Evolutionary conservation across 2,797 vertebrate genomes (phyloP).

Genomic region (Parauchenoglanis punctatus): DNA sequence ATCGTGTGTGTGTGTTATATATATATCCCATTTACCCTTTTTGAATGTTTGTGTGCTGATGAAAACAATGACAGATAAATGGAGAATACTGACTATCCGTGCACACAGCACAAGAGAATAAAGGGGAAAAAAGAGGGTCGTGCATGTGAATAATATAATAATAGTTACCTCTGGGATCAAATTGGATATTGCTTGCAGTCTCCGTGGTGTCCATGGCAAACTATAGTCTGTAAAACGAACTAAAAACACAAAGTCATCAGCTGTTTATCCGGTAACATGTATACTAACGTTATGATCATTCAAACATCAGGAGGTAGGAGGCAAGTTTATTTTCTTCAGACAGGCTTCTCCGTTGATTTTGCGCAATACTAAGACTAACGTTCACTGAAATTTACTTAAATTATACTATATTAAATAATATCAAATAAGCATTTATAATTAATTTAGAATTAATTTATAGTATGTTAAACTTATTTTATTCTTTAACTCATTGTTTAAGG

Average conservation of each 20-base stretch:
- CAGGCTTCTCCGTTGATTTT: not conserved
- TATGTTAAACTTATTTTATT: not conserved
- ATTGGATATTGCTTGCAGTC: slow-evolving; percentile 51
- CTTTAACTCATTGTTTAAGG: not conserved
- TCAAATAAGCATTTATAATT: too few species aligned
- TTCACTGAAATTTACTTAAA: not conserved
- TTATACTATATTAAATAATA: not conserved
- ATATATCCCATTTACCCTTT: not conserved
- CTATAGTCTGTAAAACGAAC: not conserved
- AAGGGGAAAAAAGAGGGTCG: not conserved
- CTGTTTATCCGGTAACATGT: not conserved
- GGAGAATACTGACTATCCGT: not conserved
- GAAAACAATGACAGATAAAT: not conserved
- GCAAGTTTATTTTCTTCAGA: not conserved
- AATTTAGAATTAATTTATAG: not conserved
- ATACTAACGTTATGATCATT: not conserved
- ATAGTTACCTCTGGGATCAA: slow-evolving; percentile 75
- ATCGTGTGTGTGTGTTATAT: not conserved
- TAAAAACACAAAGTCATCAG: not conserved
- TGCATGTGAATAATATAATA: not conserved
- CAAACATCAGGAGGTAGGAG: not conserved
- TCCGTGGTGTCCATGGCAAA: slow-evolving; percentile 59
- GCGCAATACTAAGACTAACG: slow-evolving; percentile 8
- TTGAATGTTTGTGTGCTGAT: not conserved
- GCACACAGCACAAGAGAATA: not conserved